Evolutionary conservation across 2,888 invertebrate genomes (phyloP).

Genomic region (Anoncus sp.): DNA sequence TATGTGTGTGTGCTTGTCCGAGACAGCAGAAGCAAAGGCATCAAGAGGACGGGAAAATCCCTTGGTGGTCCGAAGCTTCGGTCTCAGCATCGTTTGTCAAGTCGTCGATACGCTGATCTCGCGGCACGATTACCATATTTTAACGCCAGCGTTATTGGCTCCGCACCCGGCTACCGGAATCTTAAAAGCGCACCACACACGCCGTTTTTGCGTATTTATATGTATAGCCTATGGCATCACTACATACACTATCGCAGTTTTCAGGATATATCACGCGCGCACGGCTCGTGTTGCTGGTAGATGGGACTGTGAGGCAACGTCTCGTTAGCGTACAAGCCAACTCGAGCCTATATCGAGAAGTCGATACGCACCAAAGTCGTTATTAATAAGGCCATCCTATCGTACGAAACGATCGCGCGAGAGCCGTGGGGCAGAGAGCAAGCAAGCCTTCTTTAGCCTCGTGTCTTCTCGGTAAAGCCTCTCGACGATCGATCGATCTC

Average conservation of each 20-base stretch:
- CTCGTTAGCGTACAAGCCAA: constrained; percentile 59
- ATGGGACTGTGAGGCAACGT: constrained; percentile 50
- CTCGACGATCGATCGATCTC: constrained; percentile 58
- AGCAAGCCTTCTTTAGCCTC: constrained; percentile 41
- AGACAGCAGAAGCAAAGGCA: constrained; percentile 43
- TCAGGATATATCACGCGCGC: constrained; percentile 17
- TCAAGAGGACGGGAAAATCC: constrained; percentile 68
- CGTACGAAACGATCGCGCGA: constrained; percentile 60
- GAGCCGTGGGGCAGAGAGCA: constrained; percentile 38
- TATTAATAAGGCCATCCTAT: constrained; percentile 62
- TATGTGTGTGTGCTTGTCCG: constrained; percentile 63
- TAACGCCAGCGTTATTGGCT: constrained; percentile 82
- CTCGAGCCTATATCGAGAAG: constrained; percentile 55
- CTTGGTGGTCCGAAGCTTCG: constrained; percentile 81
- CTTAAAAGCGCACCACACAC: constrained; percentile 71
- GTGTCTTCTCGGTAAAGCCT: constrained; percentile 48
- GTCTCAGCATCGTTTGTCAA: constrained; percentile 82
- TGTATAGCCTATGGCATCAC: not conserved
- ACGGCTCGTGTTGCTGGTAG: constrained; percentile 34
- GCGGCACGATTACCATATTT: constrained; percentile 82
- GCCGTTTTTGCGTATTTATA: not conserved
- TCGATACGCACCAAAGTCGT: constrained; percentile 63
- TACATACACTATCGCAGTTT: constrained; percentile 9
- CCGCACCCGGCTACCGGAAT: constrained; percentile 80
- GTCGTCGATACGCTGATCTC: constrained; percentile 82